These are phyloP conservation scores for Atherinosoma microstoma DNA, from an alignment of 2,797 vertebrate species.

Conservation along the genomic window DNA sequence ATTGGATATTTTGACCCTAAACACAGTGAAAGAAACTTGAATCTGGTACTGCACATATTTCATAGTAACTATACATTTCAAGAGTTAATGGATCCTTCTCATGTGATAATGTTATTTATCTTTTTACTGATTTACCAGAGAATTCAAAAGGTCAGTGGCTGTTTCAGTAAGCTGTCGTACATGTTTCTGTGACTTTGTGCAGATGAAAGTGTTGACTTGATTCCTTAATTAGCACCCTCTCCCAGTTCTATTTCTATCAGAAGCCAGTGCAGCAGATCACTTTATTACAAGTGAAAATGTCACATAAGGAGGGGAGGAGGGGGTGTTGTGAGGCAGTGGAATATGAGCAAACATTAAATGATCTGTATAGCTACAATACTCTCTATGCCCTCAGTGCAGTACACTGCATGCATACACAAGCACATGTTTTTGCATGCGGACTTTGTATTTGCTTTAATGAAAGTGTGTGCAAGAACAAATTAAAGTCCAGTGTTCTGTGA, in stretches of 20 bases:
- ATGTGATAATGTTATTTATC: constrained; percentile 25
- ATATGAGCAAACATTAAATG: constrained; percentile 39
- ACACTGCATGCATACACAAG: background rate
- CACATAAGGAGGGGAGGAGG: constrained; percentile 10
- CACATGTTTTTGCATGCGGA: accelerated
- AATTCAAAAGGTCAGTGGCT: constrained; percentile 37
- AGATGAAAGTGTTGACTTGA: constrained; percentile 10
- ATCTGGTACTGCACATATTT: constrained; percentile 14
- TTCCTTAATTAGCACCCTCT: background rate
- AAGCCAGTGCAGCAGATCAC: constrained; percentile 42
- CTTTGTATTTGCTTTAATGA: background rate
- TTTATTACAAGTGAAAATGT: constrained; percentile 54
- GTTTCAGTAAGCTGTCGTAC: constrained; percentile 12
- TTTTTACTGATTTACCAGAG: constrained; percentile 20
- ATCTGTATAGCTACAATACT: constrained; percentile 14
- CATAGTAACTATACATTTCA: background rate
- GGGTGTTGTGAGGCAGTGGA: constrained; percentile 34
- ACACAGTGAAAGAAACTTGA: constrained; percentile 11
- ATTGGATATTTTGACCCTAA: constrained; percentile 13
- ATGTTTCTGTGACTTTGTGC: constrained; percentile 10
- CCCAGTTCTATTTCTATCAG: constrained; percentile 33
- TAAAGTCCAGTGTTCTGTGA: background rate
- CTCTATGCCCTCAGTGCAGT: background rate
- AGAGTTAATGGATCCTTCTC: background rate
- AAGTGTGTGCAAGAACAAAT: background rate